These are phyloP conservation scores for Urophycis tenuis DNA, from an alignment of 2,797 vertebrate genomes.

Conservation along the genomic window DNA sequence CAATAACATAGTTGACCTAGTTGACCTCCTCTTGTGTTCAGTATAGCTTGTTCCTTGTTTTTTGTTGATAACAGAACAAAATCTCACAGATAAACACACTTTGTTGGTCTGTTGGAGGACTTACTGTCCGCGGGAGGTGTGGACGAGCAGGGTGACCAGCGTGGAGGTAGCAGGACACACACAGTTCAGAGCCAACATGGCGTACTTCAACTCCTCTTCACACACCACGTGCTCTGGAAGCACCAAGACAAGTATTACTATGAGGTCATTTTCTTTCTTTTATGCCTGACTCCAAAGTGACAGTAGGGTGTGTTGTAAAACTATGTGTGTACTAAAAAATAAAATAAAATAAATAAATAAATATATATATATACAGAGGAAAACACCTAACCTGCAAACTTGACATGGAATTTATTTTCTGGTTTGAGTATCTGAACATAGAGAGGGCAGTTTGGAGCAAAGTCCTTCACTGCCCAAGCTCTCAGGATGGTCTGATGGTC, in stretches of 20 bases:
- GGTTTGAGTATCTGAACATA: constrained; percentile 94
- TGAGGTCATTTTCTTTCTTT: not conserved
- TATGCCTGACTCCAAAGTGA: not conserved
- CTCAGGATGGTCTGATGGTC: constrained; percentile 94
- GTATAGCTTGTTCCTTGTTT: not conserved
- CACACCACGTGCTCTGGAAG: constrained; percentile 88
- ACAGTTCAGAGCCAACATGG: constrained; percentile 90
- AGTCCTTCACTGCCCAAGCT: constrained; percentile 94
- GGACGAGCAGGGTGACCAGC: constrained; percentile 87
- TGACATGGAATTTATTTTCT: constrained; percentile 92
- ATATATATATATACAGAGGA: no score
- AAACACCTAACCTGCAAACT: constrained; percentile 79
- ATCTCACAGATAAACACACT: not conserved
- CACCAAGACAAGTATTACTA: not conserved
- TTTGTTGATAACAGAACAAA: not conserved
- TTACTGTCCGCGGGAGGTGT: constrained; percentile 91
- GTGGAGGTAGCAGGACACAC: constrained; percentile 92
- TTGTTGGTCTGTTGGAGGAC: constrained; percentile 39
- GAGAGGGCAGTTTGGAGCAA: constrained; percentile 87
- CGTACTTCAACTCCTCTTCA: constrained; percentile 91
- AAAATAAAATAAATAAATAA: not conserved
- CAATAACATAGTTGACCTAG: not conserved
- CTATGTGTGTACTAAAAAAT: not conserved
- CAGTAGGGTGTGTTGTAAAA: not conserved
- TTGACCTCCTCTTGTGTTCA: not conserved